These are phyloP conservation scores for Reinhardtius hippoglossoides DNA, from an alignment of 2,113 vertebrate species.

Conservation along the genomic window DNA sequence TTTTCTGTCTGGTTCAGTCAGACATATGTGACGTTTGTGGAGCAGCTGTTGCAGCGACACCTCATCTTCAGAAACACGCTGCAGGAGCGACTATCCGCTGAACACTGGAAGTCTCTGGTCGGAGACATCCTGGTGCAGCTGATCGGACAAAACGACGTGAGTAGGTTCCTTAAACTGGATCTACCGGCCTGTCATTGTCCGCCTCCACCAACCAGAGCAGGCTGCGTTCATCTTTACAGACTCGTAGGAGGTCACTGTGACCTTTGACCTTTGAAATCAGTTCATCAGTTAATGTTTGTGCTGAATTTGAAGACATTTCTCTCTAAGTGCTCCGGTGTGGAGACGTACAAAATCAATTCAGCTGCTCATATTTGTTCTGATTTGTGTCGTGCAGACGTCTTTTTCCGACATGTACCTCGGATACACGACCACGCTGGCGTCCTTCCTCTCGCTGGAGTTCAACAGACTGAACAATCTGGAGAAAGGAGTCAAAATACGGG, in stretches of 20 bases:
- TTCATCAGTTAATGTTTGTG: no score
- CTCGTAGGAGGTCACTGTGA: no score
- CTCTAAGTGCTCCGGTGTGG: neutral
- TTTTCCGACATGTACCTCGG: constrained; percentile 80
- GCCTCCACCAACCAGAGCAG: neutral
- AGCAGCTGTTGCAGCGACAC: constrained; percentile 81
- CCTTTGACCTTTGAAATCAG: no score
- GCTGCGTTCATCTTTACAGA: no score
- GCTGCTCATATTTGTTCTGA: neutral
- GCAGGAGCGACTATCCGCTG: constrained; percentile 75
- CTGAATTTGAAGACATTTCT: neutral
- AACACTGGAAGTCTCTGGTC: constrained; percentile 78
- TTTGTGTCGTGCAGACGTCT: constrained; percentile 63
- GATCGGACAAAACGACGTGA: constrained; percentile 79
- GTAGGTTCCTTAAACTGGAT: neutral
- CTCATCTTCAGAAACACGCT: constrained; percentile 83
- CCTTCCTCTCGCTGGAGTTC: constrained; percentile 75
- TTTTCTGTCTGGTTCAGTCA: constrained; percentile 61
- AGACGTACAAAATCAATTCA: no score
- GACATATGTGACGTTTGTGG: constrained; percentile 69
- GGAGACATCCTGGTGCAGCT: constrained; percentile 83
- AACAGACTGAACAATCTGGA: constrained; percentile 45
- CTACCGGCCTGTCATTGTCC: neutral
- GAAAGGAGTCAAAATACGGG: constrained; percentile 63
- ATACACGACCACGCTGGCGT: constrained; percentile 73